Conservation (phyloP, 1,140 invertebrate genomes). For the Himalopsyche phryganea region DNA sequence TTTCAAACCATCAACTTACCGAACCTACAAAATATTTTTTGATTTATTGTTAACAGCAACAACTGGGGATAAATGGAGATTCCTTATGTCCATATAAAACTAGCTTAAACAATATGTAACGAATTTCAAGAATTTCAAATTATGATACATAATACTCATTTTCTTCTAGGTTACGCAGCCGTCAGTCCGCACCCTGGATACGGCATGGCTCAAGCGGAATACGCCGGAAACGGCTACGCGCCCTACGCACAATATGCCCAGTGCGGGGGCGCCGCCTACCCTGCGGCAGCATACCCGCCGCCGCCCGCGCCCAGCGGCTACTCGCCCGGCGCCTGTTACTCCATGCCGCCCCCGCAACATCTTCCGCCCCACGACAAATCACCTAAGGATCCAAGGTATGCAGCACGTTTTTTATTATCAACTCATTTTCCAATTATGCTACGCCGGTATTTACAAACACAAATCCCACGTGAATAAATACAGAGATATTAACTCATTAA, state of each 20-base stretch:
- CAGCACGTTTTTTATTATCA: slow-evolving; percentile 28
- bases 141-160: too few species aligned
- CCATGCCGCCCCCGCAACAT: slow-evolving; percentile 75
- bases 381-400: slow-evolving; percentile 72
- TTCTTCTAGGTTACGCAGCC: slow-evolving; percentile 66
- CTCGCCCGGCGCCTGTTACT: slow-evolving; percentile 70
- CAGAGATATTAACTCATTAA: too few species aligned
- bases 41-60: too few species aligned
- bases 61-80: too few species aligned
- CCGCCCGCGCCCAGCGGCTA: slow-evolving; percentile 67
- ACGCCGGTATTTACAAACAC: too few species aligned
- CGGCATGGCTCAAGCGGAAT: slow-evolving; percentile 74
- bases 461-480: too few species aligned
- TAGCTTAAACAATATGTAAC: too few species aligned
- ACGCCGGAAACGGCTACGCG: slow-evolving; percentile 72
- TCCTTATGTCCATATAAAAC: too few species aligned
- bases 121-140: too few species aligned
- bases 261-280: slow-evolving; percentile 57
- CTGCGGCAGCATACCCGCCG: slow-evolving; percentile 61
- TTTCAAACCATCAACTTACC: too few species aligned
- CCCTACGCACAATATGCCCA: slow-evolving; percentile 52
- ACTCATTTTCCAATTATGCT: too few species aligned
- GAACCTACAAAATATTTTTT: too few species aligned
- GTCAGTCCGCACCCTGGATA: slow-evolving; percentile 81
- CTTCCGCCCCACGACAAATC: slow-evolving; percentile 70